Percentiles rank a stretch among this genome's conserved stretches.
These are phyloP conservation scores for Scolopax rusticola DNA, from an alignment of 2,797 vertebrate species.

Conservation along the genomic window DNA sequence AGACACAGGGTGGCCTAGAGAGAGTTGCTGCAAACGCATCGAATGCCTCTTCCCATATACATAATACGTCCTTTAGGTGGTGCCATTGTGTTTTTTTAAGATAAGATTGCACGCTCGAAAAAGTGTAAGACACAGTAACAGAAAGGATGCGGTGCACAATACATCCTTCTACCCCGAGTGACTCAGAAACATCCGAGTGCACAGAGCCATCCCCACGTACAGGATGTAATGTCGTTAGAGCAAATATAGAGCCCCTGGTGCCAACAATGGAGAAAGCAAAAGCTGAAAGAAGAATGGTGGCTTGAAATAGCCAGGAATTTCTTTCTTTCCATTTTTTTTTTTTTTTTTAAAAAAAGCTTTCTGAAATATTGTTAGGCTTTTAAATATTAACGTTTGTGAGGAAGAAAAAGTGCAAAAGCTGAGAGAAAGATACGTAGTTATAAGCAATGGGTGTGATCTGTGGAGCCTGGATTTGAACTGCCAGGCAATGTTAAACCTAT, in stretches of 20 bases:
- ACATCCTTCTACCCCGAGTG: conserved; percentile 2
- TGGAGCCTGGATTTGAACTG: not conserved
- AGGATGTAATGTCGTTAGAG: conserved; percentile 32
- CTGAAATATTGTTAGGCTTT: not conserved
- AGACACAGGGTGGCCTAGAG: not conserved
- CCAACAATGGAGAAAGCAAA: conserved; percentile 1
- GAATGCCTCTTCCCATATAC: not conserved
- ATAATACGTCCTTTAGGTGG: conserved; percentile 68
- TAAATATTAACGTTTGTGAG: not conserved
- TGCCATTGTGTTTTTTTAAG: conserved; percentile 75
- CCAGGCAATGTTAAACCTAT: not conserved
- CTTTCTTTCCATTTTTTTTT: not conserved
- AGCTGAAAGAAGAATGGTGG: not conserved
- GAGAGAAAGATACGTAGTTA: not conserved
- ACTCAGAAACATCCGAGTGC: conserved; percentile 57
- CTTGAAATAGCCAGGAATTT: not conserved
- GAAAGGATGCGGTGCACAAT: conserved; percentile 14
- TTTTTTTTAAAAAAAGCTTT: not conserved
- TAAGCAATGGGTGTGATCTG: accelerated
- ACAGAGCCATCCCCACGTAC: not conserved
- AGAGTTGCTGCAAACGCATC: not conserved
- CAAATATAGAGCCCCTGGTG: conserved; percentile 35
- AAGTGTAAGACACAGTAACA: not conserved
- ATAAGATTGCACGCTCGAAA: not conserved
- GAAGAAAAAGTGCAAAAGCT: not conserved